Evolutionary conservation across 1,140 invertebrate species (phyloP), one percentile per base, ranked within the genome.

Genomic region (Drosophila aff.): DNA sequence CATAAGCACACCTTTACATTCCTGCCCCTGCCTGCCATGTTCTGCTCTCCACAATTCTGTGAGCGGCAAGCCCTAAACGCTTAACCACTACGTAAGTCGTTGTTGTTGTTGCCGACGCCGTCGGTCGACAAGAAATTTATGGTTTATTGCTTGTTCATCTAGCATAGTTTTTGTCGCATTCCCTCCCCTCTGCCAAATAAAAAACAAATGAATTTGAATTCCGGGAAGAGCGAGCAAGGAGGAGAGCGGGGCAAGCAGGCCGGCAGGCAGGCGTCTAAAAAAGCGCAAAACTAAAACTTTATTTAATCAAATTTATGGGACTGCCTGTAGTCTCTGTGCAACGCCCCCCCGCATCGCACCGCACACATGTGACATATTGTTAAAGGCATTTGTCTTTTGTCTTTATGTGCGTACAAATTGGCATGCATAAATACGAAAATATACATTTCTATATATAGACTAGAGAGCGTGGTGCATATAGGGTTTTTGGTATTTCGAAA

Each of bases 141-240:
- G 85, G 85, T 89, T 89, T 89, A 89, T 89, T 90, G 85, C 85
- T 89, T 89, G 85, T 89, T 89, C 85, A 84, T 85, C 69, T 90
- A 84, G 67, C 74, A 82, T 79, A 90, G 85, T 89, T 89, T 89
- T 89, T 90, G 85, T 84, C 85, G 85, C 85, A 89, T 89, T 89
- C 78, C 76, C 38, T 55, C 44, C 49, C 33, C 77, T 58, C 68
- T 75, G 77, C 66, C 85, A 79, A 81, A 83, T 81, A 61, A 62
- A 72, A 73, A 59, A 76, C 55, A 52, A 59, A 76, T 76, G 74
- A 76, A 76, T 76, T 57, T 57, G 53, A 40, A 57, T 57, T 36
- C 36, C 53, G 53, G 21, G 21, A 23, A 21, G 13, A 9, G 31
- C 2, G 23, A 23, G 23, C 15, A 18, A 15, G 28, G 2, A n/a